phyloP scores from a whole-genome alignment of 2,113 vertebrate species.

The Cyanoramphus novaezelandiae region DNA sequence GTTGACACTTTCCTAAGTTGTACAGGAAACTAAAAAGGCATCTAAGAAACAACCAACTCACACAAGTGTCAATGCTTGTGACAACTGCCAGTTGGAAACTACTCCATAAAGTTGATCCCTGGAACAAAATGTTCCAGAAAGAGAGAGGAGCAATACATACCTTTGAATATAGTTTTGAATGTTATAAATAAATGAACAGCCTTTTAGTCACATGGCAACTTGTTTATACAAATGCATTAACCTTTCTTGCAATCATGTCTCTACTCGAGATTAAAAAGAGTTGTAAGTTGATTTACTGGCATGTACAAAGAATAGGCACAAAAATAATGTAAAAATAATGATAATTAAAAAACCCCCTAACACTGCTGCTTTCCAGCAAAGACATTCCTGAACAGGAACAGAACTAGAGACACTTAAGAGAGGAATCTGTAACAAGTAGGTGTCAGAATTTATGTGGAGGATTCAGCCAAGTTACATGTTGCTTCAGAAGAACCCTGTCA shows the following conservation, averaged over 20 bases:
- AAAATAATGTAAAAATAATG: neutral
- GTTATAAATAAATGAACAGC: conserved; percentile 28
- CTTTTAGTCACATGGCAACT: neutral
- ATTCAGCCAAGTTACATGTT: neutral
- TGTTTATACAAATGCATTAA: neutral
- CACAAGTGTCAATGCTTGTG: neutral
- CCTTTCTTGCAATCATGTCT: neutral
- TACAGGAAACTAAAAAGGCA: neutral
- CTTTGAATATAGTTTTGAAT: neutral
- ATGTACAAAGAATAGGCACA: neutral
- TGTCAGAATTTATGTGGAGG: neutral
- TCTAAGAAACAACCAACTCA: neutral
- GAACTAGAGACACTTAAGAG: neutral
- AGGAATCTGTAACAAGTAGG: neutral
- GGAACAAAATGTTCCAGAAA: conserved; percentile 34
- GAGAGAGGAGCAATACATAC: neutral
- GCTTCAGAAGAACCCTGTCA: neutral
- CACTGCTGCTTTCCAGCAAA: neutral
- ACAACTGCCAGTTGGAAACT: conserved; percentile 8
- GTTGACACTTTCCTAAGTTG: neutral
- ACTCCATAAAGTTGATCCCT: neutral
- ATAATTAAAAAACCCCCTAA: neutral
- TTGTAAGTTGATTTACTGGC: neutral
- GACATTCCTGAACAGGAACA: neutral
- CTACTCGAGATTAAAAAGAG: neutral